Conservation (phyloP, 2,797 vertebrate species). For the Hirundo rustica region DNA sequence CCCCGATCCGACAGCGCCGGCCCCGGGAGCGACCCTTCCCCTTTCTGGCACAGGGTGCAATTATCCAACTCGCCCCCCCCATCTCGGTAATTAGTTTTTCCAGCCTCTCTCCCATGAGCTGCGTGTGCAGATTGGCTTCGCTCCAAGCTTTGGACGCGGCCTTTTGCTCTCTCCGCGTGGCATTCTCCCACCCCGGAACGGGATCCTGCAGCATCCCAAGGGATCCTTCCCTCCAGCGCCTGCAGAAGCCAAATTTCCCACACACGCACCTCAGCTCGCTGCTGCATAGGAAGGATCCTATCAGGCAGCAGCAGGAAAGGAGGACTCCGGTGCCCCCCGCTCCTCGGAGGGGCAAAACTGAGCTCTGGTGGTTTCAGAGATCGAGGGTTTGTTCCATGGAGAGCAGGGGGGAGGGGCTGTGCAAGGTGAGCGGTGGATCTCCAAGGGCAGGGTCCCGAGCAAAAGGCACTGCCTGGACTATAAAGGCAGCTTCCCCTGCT, state of each 20-base stretch:
- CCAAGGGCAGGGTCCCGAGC: neutral
- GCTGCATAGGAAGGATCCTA: neutral
- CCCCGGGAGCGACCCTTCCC: neutral
- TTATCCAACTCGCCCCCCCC: neutral
- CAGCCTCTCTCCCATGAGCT: neutral
- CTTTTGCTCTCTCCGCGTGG: neutral
- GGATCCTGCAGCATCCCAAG: neutral
- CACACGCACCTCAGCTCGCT: neutral
- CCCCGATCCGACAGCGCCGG: accelerated
- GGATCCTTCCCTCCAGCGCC: neutral
- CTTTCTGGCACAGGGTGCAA: accelerated
- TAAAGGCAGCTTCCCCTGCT: no score
- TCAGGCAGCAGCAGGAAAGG: neutral
- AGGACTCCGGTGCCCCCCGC: neutral
- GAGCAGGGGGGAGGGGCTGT: accelerated
- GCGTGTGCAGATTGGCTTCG: neutral
- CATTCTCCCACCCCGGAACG: accelerated
- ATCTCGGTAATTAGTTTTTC: neutral
- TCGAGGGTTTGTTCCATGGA: accelerated
- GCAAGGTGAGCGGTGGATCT: accelerated
- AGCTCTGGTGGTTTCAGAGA: neutral
- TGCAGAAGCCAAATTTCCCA: neutral
- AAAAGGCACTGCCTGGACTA: neutral
- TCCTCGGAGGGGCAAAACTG: neutral
- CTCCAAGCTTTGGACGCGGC: neutral